Evolutionary conservation across 2,888 invertebrate species (phyloP).

Genomic region (Hartigia nigra): DNA sequence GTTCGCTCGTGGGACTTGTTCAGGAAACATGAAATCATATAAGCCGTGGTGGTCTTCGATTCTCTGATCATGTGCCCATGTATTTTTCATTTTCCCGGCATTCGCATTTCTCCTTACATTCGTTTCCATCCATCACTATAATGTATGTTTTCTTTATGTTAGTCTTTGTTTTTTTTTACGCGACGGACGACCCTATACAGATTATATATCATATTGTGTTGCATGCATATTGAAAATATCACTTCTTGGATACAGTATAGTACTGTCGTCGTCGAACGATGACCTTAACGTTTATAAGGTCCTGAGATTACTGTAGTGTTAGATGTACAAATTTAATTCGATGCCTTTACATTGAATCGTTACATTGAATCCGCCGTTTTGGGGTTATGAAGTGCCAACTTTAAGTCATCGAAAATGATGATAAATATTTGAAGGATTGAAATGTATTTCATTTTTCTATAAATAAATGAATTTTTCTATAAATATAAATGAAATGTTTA

Average conservation of each 20-base stretch:
- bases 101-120: neutral
- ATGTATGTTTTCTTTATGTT: neutral
- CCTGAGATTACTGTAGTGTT: neutral
- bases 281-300: neutral
- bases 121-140: neutral
- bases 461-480: no score
- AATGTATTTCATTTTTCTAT: no score
- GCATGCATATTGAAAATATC: neutral
- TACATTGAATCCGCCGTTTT: no score
- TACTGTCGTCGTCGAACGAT: neutral
- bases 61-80: neutral
- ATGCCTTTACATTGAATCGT: no score
- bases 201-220: neutral
- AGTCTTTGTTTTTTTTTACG: neutral
- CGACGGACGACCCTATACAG: neutral
- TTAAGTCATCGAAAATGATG: no score
- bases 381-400: no score
- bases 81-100: neutral
- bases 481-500: no score
- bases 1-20: constrained; percentile 19
- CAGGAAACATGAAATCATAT: constrained; percentile 35
- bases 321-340: no score
- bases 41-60: constrained; percentile 18
- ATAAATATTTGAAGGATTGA: no score
- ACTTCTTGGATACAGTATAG: neutral